Percentiles rank a stretch among this genome's conserved stretches.
These are phyloP conservation scores for Hydrophis major DNA, from an alignment of 2,797 vertebrate genomes.

Conservation along the genomic window DNA sequence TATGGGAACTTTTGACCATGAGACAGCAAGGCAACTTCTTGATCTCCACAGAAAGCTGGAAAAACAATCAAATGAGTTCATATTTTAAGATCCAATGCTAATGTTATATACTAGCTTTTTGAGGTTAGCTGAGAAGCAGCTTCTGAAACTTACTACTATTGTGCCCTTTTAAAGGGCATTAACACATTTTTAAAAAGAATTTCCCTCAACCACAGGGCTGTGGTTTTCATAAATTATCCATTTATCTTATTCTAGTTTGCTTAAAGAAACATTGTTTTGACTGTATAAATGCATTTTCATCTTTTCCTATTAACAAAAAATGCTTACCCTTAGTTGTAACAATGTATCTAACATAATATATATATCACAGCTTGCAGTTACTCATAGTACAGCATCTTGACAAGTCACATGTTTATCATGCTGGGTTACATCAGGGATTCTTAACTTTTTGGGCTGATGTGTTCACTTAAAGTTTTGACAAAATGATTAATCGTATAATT, in stretches of 20 bases:
- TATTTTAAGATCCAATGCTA: conserved; percentile 19
- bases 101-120: conserved; percentile 9
- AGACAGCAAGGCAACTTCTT: not conserved
- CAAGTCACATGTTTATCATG: not conserved
- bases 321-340: not conserved
- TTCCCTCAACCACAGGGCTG: conserved; percentile 14
- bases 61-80: not conserved
- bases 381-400: not conserved
- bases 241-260: conserved; percentile 25
- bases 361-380: not conserved
- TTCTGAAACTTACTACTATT: conserved; percentile 1
- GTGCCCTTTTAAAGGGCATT: conserved; percentile 5
- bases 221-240: conserved; percentile 18
- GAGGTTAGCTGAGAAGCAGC: conserved; percentile 19
- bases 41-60: not conserved
- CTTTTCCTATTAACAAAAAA: not conserved
- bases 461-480: not conserved
- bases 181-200: conserved; percentile 13
- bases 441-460: not conserved
- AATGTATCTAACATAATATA: not conserved
- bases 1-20: not conserved
- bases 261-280: not conserved
- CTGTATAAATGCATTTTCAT: not conserved
- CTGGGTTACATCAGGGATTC: not conserved
- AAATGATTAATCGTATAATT: not conserved